These are phyloP conservation scores for Ptychodera flava DNA, from an alignment of 35 echinoderm and acorn worm genomes.

Conservation along the genomic window DNA sequence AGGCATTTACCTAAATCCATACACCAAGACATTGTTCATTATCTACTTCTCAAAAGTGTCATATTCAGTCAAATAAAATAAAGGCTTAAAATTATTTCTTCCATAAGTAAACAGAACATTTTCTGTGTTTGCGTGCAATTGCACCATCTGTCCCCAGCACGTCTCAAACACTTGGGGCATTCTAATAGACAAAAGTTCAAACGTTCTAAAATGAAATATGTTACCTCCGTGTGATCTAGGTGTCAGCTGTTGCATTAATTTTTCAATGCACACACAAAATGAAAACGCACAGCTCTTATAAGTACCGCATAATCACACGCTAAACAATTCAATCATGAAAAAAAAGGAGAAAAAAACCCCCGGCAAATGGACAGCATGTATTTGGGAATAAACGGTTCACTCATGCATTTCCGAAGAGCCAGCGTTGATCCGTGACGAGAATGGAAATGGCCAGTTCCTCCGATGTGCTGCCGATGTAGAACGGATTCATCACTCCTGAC, in stretches of 20 bases:
- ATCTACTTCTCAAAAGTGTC: no score
- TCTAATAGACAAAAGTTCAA: constrained; percentile 2
- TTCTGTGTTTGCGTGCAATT: no score
- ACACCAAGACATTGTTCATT: no score
- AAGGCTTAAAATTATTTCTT: no score
- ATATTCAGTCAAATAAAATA: no score
- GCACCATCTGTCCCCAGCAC: neutral
- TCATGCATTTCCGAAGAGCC: neutral
- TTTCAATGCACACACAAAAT: neutral
- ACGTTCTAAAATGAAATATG: neutral
- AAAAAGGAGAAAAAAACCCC: no score
- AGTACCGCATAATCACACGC: neutral
- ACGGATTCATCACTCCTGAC: no score
- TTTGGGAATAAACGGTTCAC: neutral
- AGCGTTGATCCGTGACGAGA: neutral
- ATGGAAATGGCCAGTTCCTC: no score
- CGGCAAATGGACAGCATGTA: neutral
- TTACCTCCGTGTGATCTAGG: neutral
- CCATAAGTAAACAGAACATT: no score
- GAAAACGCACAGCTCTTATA: neutral
- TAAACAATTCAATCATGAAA: neutral
- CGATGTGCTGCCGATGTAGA: no score
- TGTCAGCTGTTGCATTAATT: neutral
- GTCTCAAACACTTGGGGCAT: neutral
- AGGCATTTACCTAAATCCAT: no score